Base-by-base conservation (phyloP, 2,888 invertebrate species). In the Asteroscopus sphinx region DNA sequence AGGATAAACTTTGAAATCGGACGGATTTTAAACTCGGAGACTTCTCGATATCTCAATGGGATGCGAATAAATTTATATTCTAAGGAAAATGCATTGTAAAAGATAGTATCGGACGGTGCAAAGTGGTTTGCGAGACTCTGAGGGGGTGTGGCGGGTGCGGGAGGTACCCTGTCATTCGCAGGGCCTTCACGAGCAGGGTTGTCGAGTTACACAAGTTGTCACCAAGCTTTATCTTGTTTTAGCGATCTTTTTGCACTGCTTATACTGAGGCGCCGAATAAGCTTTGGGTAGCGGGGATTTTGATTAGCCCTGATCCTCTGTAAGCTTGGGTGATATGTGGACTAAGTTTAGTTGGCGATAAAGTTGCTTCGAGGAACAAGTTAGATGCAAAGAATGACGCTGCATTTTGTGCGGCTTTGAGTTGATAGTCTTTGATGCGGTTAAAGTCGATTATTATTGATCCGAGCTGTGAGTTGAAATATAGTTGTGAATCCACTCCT, bases 171-270 rank as follows among this genome's bases (percentile, higher is more conserved):
- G 90, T 89, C 89, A 89, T 82, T 85, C 83, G 80, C 89, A 90
- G 83, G 72, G 81, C 80, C 82, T 83, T 85, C 82, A 83, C 77
- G 60, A 76, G 78, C 78, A 77, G 81, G 64, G 71, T 55, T 73
- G 73, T 60, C 53, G 62, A 86, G 86, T 85, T 83, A 85, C 84
- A 85, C 83, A 87, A 88, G 80, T 88, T 88, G 88, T 89, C 86
- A 85, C 82, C 81, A 76, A 76, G 81, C 81, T 87, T 83, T 87
- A 89, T 89, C 86, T 87, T 79, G 82, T 84, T 85, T 78, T 77
- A 82, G 80, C 80, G 82, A 86, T 87, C 87, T 86, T 89, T 86
- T 83, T 86, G 81, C 79, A 70, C 76, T 74, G 76, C 75, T 83
- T 74, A 79, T 64, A 69, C 63, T 57, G 64, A 56, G 62, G 69